phyloP scores from a whole-genome alignment of 2,888 invertebrate species.

The Cheiracanthium punctorium region DNA sequence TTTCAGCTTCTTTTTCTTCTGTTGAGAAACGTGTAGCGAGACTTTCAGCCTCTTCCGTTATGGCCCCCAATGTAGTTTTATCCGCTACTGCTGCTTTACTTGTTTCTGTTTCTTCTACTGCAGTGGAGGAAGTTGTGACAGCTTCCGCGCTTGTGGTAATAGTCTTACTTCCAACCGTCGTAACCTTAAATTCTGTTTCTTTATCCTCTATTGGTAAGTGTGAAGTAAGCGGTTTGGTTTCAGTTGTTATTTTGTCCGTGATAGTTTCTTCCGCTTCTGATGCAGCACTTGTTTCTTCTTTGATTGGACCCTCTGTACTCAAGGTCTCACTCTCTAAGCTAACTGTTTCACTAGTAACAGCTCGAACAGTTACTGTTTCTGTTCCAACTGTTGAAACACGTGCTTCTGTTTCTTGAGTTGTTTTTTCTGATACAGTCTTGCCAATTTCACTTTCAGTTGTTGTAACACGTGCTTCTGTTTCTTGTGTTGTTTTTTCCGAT shows the following conservation, averaged over 20 bases:
- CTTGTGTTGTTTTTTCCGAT: slow-evolving; percentile 4
- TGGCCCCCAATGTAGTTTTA: slow-evolving; percentile 13
- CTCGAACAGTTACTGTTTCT: too few relatives aligned
- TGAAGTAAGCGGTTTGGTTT: not conserved
- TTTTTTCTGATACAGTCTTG: slow-evolving; percentile 51
- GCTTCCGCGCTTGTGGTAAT: not conserved
- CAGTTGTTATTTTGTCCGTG: not conserved
- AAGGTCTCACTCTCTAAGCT: too few relatives aligned
- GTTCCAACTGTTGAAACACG: not conserved
- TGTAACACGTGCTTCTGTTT: not conserved
- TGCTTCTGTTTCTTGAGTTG: slow-evolving; percentile 6
- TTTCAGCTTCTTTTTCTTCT: not conserved
- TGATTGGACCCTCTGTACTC: slow-evolving; percentile 7
- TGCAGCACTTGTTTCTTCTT: not conserved
- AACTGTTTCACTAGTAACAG: too few relatives aligned
- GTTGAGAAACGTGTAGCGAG: not conserved
- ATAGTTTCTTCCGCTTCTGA: not conserved
- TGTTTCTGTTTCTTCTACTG: not conserved
- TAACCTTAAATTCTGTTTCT: not conserved
- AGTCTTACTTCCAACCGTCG: not conserved
- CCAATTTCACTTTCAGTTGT: slow-evolving; percentile 27
- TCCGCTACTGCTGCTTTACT: not conserved
- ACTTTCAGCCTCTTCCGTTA: not conserved
- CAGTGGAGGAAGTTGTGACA: not conserved
- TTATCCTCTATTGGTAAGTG: not conserved